Conservation (phyloP, 2,888 invertebrate species). For the Ichneumoninae sp. region DNA sequence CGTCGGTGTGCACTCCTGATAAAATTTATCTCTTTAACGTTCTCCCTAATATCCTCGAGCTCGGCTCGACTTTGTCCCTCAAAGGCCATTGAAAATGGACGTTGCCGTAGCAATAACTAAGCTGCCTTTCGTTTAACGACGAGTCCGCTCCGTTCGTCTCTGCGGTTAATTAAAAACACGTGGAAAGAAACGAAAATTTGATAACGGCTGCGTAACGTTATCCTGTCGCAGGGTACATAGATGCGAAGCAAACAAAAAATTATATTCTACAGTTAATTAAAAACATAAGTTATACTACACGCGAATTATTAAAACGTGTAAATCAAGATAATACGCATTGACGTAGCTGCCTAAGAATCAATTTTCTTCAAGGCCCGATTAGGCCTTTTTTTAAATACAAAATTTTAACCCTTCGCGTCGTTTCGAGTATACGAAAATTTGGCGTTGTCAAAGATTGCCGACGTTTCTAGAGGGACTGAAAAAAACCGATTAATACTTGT, state of each 20-base stretch:
- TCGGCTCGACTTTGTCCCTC: constrained; percentile 40
- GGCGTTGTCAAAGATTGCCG: constrained; percentile 6
- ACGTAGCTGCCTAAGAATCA: constrained; percentile 28
- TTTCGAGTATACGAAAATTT: constrained; percentile 19
- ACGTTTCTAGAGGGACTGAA: constrained; percentile 5
- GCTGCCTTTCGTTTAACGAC: constrained; percentile 52
- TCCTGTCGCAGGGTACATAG: not conserved
- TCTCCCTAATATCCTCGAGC: constrained; percentile 41
- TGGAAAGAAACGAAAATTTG: not conserved
- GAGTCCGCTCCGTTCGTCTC: constrained; percentile 31
- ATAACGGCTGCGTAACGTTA: constrained; percentile 37
- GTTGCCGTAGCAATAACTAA: constrained; percentile 57
- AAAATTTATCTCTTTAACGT: constrained; percentile 62
- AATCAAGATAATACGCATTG: constrained; percentile 46
- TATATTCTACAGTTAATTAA: no score
- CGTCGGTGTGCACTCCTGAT: constrained; percentile 52
- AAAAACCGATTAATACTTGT: constrained; percentile 21
- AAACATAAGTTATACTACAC: not conserved
- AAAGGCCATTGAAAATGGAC: constrained; percentile 61
- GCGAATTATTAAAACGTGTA: constrained; percentile 9
- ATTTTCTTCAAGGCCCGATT: constrained; percentile 40
- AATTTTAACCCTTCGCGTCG: constrained; percentile 2
- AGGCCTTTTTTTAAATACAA: constrained; percentile 38
- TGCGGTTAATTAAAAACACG: not conserved
- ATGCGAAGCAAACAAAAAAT: no score